These are phyloP conservation scores for Cactoblastis cactorum DNA, from an alignment of 2,888 invertebrate genomes.

Conservation along the genomic window DNA sequence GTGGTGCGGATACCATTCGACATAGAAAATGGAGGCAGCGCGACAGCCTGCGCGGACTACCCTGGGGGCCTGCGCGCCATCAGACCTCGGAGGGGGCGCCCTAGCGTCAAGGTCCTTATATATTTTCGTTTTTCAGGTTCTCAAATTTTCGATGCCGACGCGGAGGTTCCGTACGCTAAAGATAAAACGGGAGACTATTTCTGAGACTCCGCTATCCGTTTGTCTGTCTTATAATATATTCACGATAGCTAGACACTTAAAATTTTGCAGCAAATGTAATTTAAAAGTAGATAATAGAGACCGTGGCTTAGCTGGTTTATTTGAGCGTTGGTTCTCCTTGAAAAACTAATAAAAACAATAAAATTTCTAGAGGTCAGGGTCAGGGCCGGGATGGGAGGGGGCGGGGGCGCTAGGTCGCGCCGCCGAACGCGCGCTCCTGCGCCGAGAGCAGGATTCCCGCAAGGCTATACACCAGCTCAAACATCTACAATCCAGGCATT, in stretches of 20 bases:
- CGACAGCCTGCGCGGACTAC: constrained; percentile 39
- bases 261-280: no score
- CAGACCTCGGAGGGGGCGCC: constrained; percentile 61
- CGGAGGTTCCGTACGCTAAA: no score
- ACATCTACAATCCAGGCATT: constrained; percentile 61
- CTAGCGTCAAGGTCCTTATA: constrained; percentile 47
- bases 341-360: no score
- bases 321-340: no score
- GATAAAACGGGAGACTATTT: no score
- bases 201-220: no score
- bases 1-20: constrained; percentile 70
- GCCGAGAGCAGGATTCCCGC: constrained; percentile 68
- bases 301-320: no score
- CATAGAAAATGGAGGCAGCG: constrained; percentile 50
- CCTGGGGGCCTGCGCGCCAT: constrained; percentile 48
- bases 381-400: constrained; percentile 57
- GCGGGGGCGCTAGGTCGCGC: constrained; percentile 54
- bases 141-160: no score
- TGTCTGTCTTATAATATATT: no score
- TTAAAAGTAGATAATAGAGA: no score
- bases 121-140: background rate
- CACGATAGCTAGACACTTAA: no score
- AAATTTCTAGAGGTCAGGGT: constrained; percentile 47
- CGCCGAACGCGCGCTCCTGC: constrained; percentile 61
- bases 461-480: constrained; percentile 71